Base-by-base conservation (phyloP, 2,888 invertebrate genomes). In the Frankliniella fusca region DNA sequence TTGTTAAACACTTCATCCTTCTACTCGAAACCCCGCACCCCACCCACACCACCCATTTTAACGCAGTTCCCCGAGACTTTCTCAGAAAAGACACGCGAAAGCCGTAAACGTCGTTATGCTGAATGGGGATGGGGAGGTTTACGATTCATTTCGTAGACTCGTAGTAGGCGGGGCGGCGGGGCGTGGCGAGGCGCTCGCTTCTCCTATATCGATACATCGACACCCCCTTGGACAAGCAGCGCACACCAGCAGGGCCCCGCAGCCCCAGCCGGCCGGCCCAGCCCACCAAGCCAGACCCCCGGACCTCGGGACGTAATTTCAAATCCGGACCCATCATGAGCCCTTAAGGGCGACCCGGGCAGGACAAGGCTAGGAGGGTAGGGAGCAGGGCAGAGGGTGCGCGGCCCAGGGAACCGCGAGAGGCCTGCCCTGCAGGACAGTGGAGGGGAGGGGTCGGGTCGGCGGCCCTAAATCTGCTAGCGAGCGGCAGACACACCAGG, bases 261-360 rank as follows among this genome's bases (percentile, higher is more conserved):
- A 65, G n/a, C n/a, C 65, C 65, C 65, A n/a, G 65, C 65, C 65
- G 65, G 3, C 18, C 54, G n/a, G n/a, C 65, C 70, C 70, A 23
- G 70, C 61, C 15, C 61, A 23, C 70, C 70, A 11, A 70, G 23
- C 70, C n/a, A 23, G 70, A n/a, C 23, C 70, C 61, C 20, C 61
- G n/a, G 61, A 61, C 61, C 70, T 23, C 0, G 70, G 23, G 23
- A 70, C 70, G 70, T 70, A 70, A 70, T 70, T 70, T 70, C 70
- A 70, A 70, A 70, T 70, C 70, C 70, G 70, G 11, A 70, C 70
- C 70, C 70, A 70, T 70, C 23, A 70, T 70, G 70, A 70, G 70
- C 70, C 70, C 70, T 70, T 70, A 70, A 70, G 70, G 70, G 70
- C 70, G 70, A 23, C 23, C 70, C 70, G 23, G 70, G 54, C n/a